Evolutionary conservation across 2,113 vertebrate species (phyloP).

Genomic region (Neoarius graeffei): DNA sequence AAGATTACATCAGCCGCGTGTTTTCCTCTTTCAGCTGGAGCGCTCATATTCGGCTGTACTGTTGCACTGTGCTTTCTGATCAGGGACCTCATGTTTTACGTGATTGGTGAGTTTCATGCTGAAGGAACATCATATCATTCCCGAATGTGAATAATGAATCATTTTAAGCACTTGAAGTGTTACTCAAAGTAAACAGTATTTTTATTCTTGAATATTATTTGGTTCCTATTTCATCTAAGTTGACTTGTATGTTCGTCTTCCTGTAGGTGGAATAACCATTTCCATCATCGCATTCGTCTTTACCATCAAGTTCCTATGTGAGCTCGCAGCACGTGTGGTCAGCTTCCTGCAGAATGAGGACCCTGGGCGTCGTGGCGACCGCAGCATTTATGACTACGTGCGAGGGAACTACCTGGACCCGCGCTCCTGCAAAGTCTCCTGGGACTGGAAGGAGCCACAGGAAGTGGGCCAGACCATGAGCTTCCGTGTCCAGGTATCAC

Average conservation of each 20-base stretch:
- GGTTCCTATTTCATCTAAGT: neutral
- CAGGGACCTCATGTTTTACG: constrained; percentile 99
- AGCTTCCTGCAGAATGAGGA: constrained; percentile 99
- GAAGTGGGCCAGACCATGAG: constrained; percentile 99
- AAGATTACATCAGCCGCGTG: neutral
- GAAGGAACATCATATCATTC: neutral
- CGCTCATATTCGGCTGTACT: constrained; percentile 83
- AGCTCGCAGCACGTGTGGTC: constrained; percentile 95
- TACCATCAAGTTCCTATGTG: constrained; percentile 99
- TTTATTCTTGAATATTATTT: neutral
- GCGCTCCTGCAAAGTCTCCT: constrained; percentile 94
- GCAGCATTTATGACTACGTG: constrained; percentile 97
- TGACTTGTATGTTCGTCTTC: neutral
- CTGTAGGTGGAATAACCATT: constrained; percentile 94
- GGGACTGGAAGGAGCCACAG: constrained; percentile 98
- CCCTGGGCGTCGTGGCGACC: constrained; percentile 90
- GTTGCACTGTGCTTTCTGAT: constrained; percentile 87
- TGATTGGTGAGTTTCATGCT: constrained; percentile 89
- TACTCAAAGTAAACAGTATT: neutral
- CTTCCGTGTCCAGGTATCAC: constrained; percentile 89
- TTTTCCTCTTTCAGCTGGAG: constrained; percentile 66
- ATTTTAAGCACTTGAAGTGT: neutral
- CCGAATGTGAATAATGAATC: neutral
- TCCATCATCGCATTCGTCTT: constrained; percentile 98
- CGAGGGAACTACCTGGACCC: constrained; percentile 98